phyloP scores from a whole-genome alignment of 2,797 vertebrate species.

The Merluccius polli region DNA sequence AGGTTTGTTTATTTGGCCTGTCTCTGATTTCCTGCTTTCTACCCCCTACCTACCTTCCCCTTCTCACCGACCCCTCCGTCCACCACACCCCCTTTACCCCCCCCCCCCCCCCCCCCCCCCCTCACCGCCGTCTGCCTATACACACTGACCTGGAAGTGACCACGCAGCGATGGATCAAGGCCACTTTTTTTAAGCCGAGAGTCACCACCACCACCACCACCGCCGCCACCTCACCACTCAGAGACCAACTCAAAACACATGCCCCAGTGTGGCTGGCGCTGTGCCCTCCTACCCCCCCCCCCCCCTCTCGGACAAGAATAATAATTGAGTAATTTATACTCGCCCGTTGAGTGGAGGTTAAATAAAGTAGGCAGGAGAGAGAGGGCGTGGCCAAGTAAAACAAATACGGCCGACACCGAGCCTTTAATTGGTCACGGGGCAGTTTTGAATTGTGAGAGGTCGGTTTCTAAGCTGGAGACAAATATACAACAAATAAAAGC shows the following conservation, averaged over 20 bases:
- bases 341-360: constrained; percentile 23
- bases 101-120: not conserved
- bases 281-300: constrained; percentile 32
- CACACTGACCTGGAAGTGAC: constrained; percentile 72
- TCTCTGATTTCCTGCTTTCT: constrained; percentile 75
- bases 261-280: constrained; percentile 61
- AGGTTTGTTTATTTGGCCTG: constrained; percentile 77
- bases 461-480: not conserved
- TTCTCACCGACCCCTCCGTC: too few relatives aligned
- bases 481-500: constrained; percentile 12
- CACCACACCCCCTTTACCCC: constrained; percentile 14
- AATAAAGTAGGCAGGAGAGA: constrained; percentile 30
- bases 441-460: constrained; percentile 4
- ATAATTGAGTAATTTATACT: constrained; percentile 64
- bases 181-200: constrained; percentile 67
- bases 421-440: not conserved
- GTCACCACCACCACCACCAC: constrained; percentile 62
- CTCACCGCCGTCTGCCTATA: constrained; percentile 46
- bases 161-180: constrained; percentile 69
- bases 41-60: constrained; percentile 9
- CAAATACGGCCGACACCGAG: constrained; percentile 37
- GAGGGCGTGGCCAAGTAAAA: constrained; percentile 39
- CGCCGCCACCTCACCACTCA: constrained; percentile 50
- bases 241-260: constrained; percentile 70
- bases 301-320: constrained; percentile 53